Percentiles rank a stretch among this genome's conserved stretches.
Conservation (phyloP, 2,113 vertebrate genomes). For the Cnemophilus loriae region DNA sequence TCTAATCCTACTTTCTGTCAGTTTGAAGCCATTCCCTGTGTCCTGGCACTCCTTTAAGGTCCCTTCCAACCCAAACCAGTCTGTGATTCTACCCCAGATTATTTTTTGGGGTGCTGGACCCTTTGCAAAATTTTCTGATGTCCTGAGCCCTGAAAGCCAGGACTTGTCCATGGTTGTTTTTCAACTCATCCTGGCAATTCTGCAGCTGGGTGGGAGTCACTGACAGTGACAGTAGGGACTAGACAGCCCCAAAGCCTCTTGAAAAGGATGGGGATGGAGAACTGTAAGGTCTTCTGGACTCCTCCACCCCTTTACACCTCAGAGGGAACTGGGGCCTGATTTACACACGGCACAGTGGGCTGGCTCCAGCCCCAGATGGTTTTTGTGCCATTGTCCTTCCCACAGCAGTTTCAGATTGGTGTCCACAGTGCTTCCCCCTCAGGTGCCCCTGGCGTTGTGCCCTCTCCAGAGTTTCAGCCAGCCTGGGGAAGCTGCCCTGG, state of each 20-base stretch:
- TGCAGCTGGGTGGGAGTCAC: not conserved
- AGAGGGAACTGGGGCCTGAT: not conserved
- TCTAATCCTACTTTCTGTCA: not conserved
- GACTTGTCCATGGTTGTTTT: not conserved
- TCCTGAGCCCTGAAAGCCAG: not conserved
- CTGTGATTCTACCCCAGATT: not conserved
- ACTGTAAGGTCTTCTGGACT: not conserved
- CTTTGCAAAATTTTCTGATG: not conserved
- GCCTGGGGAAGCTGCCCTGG: not conserved
- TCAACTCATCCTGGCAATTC: not conserved
- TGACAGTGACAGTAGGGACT: not conserved
- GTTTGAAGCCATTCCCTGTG: not conserved
- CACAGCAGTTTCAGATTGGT: not conserved
- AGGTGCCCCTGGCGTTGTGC: not conserved
- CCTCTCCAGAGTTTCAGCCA: not conserved
- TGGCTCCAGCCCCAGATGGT: not conserved
- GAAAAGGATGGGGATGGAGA: not conserved
- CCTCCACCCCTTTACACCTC: not conserved
- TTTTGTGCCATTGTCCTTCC: not conserved
- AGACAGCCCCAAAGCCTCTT: not conserved
- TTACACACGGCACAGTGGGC: rapidly evolving
- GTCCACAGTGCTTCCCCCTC: not conserved
- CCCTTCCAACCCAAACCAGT: not conserved
- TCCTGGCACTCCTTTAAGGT: not conserved
- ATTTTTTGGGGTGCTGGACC: not conserved